Conservation (phyloP, 2,113 vertebrate species). For the Tricholaema leucomelas region DNA sequence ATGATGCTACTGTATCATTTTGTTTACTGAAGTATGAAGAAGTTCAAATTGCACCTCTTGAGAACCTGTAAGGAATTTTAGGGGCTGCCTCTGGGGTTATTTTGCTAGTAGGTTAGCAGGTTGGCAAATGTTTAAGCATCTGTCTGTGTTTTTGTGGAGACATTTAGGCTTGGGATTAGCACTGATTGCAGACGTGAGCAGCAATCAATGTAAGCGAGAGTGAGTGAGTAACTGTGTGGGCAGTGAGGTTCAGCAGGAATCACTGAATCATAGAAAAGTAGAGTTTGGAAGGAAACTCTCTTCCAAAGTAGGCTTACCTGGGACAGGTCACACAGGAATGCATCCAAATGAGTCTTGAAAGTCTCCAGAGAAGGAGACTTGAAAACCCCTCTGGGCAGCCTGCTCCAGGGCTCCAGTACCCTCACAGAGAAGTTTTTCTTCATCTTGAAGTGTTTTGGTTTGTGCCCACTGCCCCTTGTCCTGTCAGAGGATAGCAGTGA, state of each 20-base stretch:
- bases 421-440: too few relatives aligned
- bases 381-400: too few relatives aligned
- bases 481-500: too few relatives aligned
- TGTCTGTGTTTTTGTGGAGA: not conserved
- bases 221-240: not conserved
- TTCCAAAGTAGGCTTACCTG: too few relatives aligned
- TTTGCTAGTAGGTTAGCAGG: not conserved
- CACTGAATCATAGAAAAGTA: too few relatives aligned
- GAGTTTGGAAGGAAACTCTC: too few relatives aligned
- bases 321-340: too few relatives aligned
- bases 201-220: not conserved
- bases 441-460: too few relatives aligned
- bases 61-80: not conserved
- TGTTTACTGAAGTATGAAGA: not conserved
- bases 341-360: too few relatives aligned
- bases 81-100: not conserved
- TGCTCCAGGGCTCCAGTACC: too few relatives aligned
- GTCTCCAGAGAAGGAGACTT: too few relatives aligned
- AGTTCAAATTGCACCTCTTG: not conserved
- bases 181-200: not conserved
- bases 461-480: too few relatives aligned
- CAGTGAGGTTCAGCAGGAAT: not conserved
- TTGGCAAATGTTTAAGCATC: not conserved
- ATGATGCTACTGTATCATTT: not conserved
- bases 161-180: not conserved